phyloP scores from a whole-genome alignment of 1,140 invertebrate genomes.

The Elymnias hypermnestra region DNA sequence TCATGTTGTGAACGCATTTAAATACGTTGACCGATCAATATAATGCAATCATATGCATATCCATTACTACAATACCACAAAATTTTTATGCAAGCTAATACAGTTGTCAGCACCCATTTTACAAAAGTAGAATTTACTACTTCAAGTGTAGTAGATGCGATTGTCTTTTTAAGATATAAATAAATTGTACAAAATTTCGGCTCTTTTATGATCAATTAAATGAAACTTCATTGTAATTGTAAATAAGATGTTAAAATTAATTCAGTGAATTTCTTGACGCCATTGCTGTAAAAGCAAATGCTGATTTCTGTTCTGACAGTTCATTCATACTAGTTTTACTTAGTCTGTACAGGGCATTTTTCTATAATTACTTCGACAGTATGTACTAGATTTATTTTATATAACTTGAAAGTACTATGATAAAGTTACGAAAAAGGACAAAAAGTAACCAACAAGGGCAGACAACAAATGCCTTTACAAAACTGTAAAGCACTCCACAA shows the following conservation, averaged over 20 bases:
- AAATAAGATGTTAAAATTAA: conserved; percentile 1
- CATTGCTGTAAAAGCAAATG: too few species aligned
- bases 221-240: not conserved
- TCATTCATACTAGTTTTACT: too few species aligned
- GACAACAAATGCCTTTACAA: too few species aligned
- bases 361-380: too few species aligned
- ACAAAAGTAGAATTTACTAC: not conserved
- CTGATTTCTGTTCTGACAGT: too few species aligned
- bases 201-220: conserved; percentile 1
- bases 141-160: not conserved
- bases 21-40: conserved; percentile 1
- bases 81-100: conserved; percentile 3
- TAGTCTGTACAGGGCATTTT: too few species aligned
- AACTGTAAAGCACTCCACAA: too few species aligned
- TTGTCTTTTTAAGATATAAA: not conserved
- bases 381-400: too few species aligned
- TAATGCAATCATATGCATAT: not conserved
- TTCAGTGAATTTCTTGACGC: not conserved
- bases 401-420: too few species aligned
- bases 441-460: too few species aligned
- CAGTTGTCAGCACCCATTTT: conserved; percentile 16
- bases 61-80: not conserved
- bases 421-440: too few species aligned
- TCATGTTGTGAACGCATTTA: conserved; percentile 65
- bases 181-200: not conserved